These are phyloP conservation scores for Ictalurus furcatus DNA, from an alignment of 2,113 vertebrate genomes.

Conservation along the genomic window DNA sequence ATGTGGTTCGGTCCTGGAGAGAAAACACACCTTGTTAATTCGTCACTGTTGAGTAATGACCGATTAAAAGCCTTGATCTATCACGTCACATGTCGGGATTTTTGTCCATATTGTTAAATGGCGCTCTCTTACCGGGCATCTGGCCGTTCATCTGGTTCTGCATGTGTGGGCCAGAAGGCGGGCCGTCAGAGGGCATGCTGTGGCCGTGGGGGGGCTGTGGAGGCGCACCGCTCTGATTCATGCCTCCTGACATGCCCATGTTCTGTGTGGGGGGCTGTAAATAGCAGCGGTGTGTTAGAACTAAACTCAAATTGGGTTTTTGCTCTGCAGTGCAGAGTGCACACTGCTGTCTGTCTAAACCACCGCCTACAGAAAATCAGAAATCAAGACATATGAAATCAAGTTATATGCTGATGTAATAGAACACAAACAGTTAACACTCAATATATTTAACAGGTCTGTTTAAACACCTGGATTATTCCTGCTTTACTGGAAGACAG, in stretches of 20 bases:
- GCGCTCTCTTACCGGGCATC: constrained; percentile 91
- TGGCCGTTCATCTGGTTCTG: constrained; percentile 99
- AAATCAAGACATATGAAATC: neutral
- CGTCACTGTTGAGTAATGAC: neutral
- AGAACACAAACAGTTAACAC: neutral
- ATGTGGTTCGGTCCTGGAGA: constrained; percentile 93
- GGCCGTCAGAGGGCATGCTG: constrained; percentile 92
- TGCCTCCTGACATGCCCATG: constrained; percentile 95
- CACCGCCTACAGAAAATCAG: neutral
- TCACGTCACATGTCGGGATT: neutral
- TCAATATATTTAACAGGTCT: neutral
- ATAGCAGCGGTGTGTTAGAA: constrained; percentile 7
- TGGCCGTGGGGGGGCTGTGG: constrained; percentile 91
- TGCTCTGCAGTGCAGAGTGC: too few species aligned
- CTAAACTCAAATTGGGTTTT: neutral
- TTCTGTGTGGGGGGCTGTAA: constrained; percentile 94
- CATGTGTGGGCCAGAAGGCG: constrained; percentile 90
- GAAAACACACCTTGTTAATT: constrained; percentile 46
- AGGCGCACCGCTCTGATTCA: constrained; percentile 91
- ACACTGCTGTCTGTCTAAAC: neutral
- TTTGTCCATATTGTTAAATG: neutral
- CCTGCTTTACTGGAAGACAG: neutral
- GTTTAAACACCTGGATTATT: neutral
- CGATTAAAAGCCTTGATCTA: neutral
- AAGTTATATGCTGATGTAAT: neutral